Conservation (phyloP, 2,797 vertebrate species). For the Mus minutoides region DNA sequence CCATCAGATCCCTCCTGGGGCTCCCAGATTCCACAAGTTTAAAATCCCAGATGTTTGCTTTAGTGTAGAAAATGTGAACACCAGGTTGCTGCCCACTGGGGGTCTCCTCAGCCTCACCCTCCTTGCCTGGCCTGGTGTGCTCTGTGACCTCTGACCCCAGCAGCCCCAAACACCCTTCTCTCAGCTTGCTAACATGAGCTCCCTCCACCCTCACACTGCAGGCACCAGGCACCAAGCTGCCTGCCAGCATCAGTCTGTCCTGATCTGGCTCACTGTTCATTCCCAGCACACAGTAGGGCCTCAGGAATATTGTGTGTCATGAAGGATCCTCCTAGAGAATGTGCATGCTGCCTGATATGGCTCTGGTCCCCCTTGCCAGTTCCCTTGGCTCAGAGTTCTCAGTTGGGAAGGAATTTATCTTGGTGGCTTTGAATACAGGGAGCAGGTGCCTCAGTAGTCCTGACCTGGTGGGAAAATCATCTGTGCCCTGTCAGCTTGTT, state of each 20-base stretch:
- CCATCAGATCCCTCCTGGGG: not conserved
- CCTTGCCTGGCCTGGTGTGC: not conserved
- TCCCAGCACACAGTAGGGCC: not conserved
- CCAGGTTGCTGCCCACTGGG: not conserved
- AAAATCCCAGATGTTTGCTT: not conserved
- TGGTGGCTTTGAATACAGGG: not conserved
- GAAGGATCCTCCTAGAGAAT: not conserved
- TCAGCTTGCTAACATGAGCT: not conserved
- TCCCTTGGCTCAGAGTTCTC: not conserved
- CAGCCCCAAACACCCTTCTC: not conserved
- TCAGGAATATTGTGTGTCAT: too few species aligned
- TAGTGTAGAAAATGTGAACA: not conserved
- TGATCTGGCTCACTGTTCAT: fast-evolving
- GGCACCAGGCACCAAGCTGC: not conserved
- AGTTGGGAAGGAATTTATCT: too few species aligned
- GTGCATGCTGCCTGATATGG: not conserved
- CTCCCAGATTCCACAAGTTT: not conserved
- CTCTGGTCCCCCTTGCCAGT: not conserved
- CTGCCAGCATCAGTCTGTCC: not conserved
- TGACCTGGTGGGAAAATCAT: not conserved
- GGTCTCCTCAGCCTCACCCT: not conserved
- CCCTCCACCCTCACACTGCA: not conserved
- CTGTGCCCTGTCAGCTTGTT: not conserved
- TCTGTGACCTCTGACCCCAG: not conserved
- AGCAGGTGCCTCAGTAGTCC: not conserved